phyloP scores from a whole-genome alignment of 2,113 vertebrate genomes.

The Microcebus lehilahytsara region DNA sequence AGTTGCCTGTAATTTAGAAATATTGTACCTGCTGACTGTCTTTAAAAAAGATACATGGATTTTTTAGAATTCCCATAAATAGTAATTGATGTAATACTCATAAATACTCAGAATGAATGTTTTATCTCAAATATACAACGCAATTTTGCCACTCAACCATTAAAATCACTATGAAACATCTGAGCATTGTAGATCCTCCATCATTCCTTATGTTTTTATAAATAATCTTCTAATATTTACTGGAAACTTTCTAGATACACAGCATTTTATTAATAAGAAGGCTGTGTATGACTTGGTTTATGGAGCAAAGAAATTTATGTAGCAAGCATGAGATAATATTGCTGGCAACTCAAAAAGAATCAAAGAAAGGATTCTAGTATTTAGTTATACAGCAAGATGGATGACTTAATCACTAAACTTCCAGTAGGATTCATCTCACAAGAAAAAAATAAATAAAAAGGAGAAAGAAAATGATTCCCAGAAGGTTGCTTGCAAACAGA shows the following conservation, averaged over 20 bases:
- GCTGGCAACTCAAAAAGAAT: not conserved
- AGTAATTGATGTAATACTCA: not conserved
- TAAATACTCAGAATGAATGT: not conserved
- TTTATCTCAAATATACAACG: not conserved
- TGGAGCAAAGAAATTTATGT: not conserved
- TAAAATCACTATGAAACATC: not conserved
- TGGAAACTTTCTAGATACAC: not conserved
- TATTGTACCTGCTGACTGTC: not conserved
- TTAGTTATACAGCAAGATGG: not conserved
- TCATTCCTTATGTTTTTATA: not conserved
- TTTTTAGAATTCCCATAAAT: not conserved
- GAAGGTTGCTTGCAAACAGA: fast-evolving
- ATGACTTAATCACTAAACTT: not conserved
- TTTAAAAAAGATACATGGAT: not conserved
- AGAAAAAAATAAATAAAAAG: not conserved
- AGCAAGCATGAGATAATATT: not conserved
- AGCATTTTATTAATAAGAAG: not conserved
- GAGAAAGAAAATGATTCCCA: not conserved
- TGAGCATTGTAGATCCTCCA: not conserved
- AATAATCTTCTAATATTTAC: not conserved
- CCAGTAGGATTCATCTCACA: not conserved
- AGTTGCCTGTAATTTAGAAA: not conserved
- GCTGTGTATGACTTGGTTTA: not conserved
- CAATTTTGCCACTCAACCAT: not conserved
- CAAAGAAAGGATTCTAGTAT: not conserved